These are phyloP conservation scores for Motacilla alba DNA, from an alignment of 2,113 vertebrate species.

Conservation along the genomic window DNA sequence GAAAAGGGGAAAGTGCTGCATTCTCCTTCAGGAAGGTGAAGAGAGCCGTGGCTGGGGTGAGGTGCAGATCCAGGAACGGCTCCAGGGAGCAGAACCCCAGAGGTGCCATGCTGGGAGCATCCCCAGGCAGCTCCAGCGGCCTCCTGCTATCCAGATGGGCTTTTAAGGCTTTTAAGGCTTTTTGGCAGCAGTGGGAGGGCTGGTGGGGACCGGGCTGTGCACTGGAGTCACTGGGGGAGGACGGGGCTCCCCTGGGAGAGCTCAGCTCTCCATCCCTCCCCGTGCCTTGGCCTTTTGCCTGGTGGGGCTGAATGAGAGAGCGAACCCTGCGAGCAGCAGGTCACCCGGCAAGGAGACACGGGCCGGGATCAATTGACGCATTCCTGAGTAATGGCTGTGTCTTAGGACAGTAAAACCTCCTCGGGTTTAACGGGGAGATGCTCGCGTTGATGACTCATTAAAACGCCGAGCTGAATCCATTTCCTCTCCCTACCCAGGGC, in stretches of 20 bases:
- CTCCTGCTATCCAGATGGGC: accelerated
- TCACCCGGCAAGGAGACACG: background rate
- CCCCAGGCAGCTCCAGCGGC: background rate
- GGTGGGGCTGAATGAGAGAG: background rate
- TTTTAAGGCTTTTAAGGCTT: background rate
- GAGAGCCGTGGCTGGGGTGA: accelerated
- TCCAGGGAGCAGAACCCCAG: accelerated
- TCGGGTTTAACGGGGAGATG: background rate
- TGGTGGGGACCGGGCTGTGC: background rate
- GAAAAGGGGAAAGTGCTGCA: background rate
- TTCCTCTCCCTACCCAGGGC: background rate
- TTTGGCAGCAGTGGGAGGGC: background rate
- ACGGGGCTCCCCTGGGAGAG: background rate
- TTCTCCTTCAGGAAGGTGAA: background rate
- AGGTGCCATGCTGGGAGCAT: background rate
- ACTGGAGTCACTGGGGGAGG: background rate
- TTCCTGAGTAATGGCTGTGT: background rate
- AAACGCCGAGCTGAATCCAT: background rate
- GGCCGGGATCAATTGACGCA: background rate
- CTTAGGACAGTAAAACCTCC: background rate
- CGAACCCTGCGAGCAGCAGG: background rate
- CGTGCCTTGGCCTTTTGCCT: background rate
- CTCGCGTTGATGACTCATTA: background rate
- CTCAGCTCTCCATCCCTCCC: background rate
- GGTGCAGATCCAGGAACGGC: background rate